Evolutionary conservation across 2,888 invertebrate genomes (phyloP), one percentile per base, ranked within the genome.

Genomic region (Chironomus tentans): DNA sequence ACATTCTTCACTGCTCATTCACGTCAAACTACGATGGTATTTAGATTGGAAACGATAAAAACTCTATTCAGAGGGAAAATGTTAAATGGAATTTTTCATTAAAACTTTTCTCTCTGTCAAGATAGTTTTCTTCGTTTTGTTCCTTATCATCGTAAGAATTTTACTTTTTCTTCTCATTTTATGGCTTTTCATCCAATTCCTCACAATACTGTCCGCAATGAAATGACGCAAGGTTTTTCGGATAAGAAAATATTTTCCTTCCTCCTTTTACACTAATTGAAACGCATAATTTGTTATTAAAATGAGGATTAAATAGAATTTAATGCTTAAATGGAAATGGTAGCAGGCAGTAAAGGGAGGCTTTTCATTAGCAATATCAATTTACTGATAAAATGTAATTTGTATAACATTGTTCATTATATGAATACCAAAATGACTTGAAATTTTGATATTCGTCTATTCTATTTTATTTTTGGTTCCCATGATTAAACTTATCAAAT

Each of bases 41-140:
- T 69, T 69, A 46, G 38, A 69, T 46, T 46, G 38, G n/a, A 21
- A 69, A 69, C 69, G 69, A 38, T 46, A 69, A 47, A 69, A 69
- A 69, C 47, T 69, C 18, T 46, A 46, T 69, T 69, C 69, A 48
- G 15, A 68, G 15, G 22, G 21, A 48, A 70, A 70, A 46, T 70
- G 70, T 46, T 70, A 70, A 70, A 47, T 47, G 47, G 47, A 70
- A 47, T 47, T 70, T 70, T 70, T 65, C 65, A 65, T 65, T 65
- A 65, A 65, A 65, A 65, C 13, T 24, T 56, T 21, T 65, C 65
- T 7, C 10, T 65, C 24, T 22, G 15, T 65, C 21, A 65, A 22
- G 24, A 65, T 65, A 65, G 65, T 65, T 65, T 65, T 22, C 24
- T 13, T 24, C 18, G 18, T 56, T 18, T 56, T 56, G 7, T 15